Base-by-base conservation (phyloP, 2,113 vertebrate species). In the Dolichotis patagonum region DNA sequence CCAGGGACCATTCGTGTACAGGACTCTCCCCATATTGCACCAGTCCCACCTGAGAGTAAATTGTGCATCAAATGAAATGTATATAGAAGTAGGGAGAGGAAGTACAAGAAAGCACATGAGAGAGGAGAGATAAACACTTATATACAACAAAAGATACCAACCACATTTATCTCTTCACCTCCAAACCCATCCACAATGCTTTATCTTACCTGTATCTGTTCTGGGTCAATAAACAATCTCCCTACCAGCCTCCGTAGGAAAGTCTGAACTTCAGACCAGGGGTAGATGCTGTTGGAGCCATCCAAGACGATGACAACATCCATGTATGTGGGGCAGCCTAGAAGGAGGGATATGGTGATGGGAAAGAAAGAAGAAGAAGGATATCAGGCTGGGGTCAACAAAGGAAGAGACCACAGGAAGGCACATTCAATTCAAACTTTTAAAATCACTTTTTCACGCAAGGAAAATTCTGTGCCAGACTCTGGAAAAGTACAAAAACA, bases 271-370 rank as follows among this genome's bases (percentile, higher is more conserved):
- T 99, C 99, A 4, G 97, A 99, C 99, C 99, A 99, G 38, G 99
- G 99, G 96, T 99, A 99, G 98, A 99, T 99, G 96, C 99, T 99
- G 98, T 99, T 99, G 96, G 99, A 99, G 20, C 99, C 99, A 0
- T 99, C 99, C 97, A 99, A 98, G 30, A 99, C 99, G 0, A 99
- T 99, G 63, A 99, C 98, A 0, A 99, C 99, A 98, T 99, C 99
- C 99, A 99, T 99, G 98, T 99, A 99, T 1, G 99, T 99, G 14
- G 99, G 98, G 77, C 99, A 99, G 77, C 99, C 99, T 99, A 98
- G 35, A 86, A 96, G 71, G 26, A 86, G 28, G 75, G 35, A 35
- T 10, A 35, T 3, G 24, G 84, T 67, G 30, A 89, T n/a, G 83
- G 80, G 54, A 75, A 91, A 82, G n/a, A 86, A 75, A 85, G 35